Base-by-base conservation (phyloP, 2,888 invertebrate genomes). In the Melipona bicolor region DNA sequence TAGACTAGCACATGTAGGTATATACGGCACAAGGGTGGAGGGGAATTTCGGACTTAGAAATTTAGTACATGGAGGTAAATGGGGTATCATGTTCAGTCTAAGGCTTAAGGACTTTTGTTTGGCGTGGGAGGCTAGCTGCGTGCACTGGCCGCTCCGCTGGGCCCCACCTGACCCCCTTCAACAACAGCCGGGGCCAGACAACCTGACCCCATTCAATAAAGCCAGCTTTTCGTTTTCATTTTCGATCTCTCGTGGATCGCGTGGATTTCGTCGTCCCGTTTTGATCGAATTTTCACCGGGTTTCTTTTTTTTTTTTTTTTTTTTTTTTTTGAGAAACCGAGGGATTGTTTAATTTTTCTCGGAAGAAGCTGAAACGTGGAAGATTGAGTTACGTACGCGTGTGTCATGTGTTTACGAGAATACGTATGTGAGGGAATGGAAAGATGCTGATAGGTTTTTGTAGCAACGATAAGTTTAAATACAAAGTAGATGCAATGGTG, bases 101-200 rank as follows among this genome's bases (percentile, higher is more conserved):
- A 94, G 93, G 94, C 94, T 94, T 94, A 94, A 93, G 92, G 93
- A 94, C 94, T 94, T 94, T 94, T 94, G 94, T 94, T 93, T 92
- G 94, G 94, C 94, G 94, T 94, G 94, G 94, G 94, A 94, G 94
- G 94, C 93, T 94, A 52, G 81, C 81, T 79, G 81, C 79, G 2
- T 78, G 88, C 88, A 86, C 84, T 90, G 86, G 65, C 90, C 86
- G 61, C 27, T 27, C 27, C 61, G 83, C 71, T 79, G 85, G 84
- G 84, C 81, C 81, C 85, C 86, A 85, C 87, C 87, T 81, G 80
- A 87, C 62, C 77, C 76, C 59, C 49, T 71, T 54, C 43, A 32
- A 50, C 21, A 65, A 50, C 19, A 32, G 27, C 43, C n/a, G 9
- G 32, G 27, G 13, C 36, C 24, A 36, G 19, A 59, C 78, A 67